Base-by-base conservation (phyloP, 2,888 invertebrate species). In the Molorchus minor region DNA sequence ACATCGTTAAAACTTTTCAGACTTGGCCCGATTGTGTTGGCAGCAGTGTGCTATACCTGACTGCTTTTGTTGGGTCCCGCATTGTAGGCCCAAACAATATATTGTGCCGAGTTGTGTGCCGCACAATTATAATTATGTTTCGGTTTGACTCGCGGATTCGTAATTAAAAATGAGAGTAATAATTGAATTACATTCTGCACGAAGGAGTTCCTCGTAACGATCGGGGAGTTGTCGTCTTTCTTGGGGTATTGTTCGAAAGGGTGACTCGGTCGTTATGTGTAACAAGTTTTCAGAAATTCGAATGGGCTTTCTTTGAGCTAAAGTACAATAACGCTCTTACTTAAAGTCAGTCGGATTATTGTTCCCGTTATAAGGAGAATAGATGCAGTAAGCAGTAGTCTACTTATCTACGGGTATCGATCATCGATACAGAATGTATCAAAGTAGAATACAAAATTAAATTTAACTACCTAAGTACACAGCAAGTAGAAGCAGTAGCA, bases 1-100 rank as follows among this genome's bases (percentile, higher is more conserved):
- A 80, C 79, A 78, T 80, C 80, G 80, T 80, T 80, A 80, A 80
- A 80, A 79, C 79, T 79, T 80, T 80, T 80, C 79, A 80, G 79
- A 80, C 79, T 80, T 77, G 78, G 76, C 74, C 75, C 73, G 75
- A 78, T 79, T 79, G 77, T 77, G 72, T 71, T 71, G 75, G 71
- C 71, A 78, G 76, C 75, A 77, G 73, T 75, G 73, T 75, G 75
- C 76, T 70, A 77, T 79, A 79, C 78, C 79, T 79, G 78, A 75
- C 75, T 77, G 78, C 76, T 71, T 75, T 80, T 78, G 78, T 78
- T 72, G 69, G 72, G 68, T 64, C 69, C 64, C 69, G 70, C 71
- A 76, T 79, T 78, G 79, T 78, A 71, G 65, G 43, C 58, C 65
- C 72, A 74, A 79, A 80, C 80, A 80, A 78, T 78, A 70, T 73